These are phyloP conservation scores for Danaus chrysippus DNA, from an alignment of 2,888 invertebrate species.

Conservation along the genomic window DNA sequence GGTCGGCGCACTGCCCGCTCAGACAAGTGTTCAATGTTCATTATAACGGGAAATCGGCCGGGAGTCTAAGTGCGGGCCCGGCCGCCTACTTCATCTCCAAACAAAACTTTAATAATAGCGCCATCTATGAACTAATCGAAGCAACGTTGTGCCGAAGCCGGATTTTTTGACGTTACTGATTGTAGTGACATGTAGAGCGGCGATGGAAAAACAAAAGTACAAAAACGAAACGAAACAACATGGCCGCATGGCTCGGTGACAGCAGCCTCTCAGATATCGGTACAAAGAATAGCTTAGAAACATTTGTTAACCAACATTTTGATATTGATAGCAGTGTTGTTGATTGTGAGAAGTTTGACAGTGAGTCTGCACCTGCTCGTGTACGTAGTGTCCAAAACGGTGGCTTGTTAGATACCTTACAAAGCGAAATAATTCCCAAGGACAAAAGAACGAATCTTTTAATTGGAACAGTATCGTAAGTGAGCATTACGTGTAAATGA, in stretches of 20 bases:
- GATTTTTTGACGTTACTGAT: constrained; percentile 37
- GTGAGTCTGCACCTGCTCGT: constrained; percentile 35
- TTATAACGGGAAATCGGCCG: constrained; percentile 76
- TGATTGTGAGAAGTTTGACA: constrained; percentile 30
- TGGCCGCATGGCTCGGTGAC: constrained; percentile 69
- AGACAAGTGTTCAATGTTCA: constrained; percentile 70
- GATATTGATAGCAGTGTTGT: constrained; percentile 17
- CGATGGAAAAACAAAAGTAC: constrained; percentile 12
- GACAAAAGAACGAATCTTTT: constrained; percentile 40
- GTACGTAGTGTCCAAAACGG: constrained; percentile 37
- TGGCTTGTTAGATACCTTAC: constrained; percentile 38
- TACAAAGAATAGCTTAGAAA: constrained; percentile 38
- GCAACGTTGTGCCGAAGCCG: constrained; percentile 25
- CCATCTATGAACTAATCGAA: constrained; percentile 48
- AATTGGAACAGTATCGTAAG: constrained; percentile 44
- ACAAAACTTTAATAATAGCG: constrained; percentile 49
- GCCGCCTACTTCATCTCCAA: constrained; percentile 39
- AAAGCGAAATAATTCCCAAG: constrained; percentile 43
- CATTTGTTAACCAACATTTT: constrained; percentile 4
- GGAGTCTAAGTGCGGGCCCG: constrained; percentile 62
- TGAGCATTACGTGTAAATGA: constrained; percentile 25
- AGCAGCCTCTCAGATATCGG: constrained; percentile 43
- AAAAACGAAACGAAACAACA: constrained; percentile 43
- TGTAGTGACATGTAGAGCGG: constrained; percentile 20
- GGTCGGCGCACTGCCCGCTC: constrained; percentile 74